Base-by-base conservation (phyloP, 2,113 vertebrate species). In the Oreocharis arfaki region DNA sequence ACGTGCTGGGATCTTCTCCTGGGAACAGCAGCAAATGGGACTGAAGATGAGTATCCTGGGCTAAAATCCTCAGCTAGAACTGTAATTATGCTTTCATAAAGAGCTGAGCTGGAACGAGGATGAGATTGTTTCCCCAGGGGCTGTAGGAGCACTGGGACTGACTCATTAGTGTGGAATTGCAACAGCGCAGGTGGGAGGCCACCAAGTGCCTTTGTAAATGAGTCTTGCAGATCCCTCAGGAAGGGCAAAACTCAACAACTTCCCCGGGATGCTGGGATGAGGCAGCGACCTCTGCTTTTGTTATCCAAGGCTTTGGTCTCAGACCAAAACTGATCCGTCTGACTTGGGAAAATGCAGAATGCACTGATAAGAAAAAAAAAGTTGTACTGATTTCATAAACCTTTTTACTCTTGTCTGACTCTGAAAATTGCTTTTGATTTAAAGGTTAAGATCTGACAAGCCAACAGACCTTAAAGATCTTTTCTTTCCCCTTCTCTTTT, bases 371-470 rank as follows among this genome's bases (percentile, higher is more conserved):
- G 59, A 7, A 42, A 53, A 35, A 18, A 44, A 33, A 42, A 1
- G 22, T 39, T 65, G 78, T 47, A 67, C 53, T 33, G 3, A 65
- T 91, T 82, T 77, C 37, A 13, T 73, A 39, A 93, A 71, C 30
- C 41, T 73, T 71, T 87, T 50, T 57, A 68, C 50, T 94, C 63
- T 82, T 2, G 1, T 37, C 6, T 11, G 57, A 67, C 87, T 94
- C 74, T 0, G 1, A 52, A 91, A 91, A 77, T 67, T 18, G 75
- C 55, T 88, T 82, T 88, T 93, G 91, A 96, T 93, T 79, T 91
- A 93, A 95, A 96, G 76, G 89, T 90, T 86, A 81, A 70, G 75
- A 88, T 80, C 70, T 94, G 87, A 93, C 78, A 91, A 80, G 75
- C 47, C 50, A 83, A 41, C 5, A 30, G 78, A 86, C 39, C 82